phyloP scores from a whole-genome alignment of 2,113 vertebrate species.

The Cochlearius cochlearius region DNA sequence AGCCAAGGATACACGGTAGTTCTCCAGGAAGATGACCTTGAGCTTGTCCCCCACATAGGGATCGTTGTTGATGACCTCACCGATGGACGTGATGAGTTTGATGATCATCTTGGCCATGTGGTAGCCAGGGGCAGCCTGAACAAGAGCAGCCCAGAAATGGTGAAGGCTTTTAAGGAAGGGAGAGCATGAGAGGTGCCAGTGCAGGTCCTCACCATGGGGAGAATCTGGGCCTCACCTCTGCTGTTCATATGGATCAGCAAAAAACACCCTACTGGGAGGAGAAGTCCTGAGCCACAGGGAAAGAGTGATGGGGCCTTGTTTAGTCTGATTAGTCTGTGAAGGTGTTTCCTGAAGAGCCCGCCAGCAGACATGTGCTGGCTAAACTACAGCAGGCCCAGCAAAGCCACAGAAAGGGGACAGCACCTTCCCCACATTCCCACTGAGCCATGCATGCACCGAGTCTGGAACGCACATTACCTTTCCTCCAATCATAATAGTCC shows the following conservation, averaged over 20 bases:
- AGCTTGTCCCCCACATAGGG: conserved; percentile 82
- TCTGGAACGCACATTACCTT: conserved; percentile 69
- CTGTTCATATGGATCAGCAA: background rate
- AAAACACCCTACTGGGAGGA: background rate
- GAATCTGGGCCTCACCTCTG: background rate
- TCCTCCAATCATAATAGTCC: conserved; percentile 88
- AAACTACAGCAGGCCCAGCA: background rate
- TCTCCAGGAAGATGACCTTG: conserved; percentile 88
- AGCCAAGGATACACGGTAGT: conserved; percentile 87
- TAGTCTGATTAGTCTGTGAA: background rate
- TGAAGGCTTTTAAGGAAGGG: background rate
- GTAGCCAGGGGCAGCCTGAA: conserved; percentile 87
- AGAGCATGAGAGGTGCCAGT: background rate
- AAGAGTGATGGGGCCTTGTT: background rate
- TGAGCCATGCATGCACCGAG: accelerated
- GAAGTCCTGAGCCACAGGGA: background rate
- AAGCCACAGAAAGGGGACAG: background rate
- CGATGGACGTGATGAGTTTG: conserved; percentile 84
- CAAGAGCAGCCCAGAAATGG: conserved; percentile 1
- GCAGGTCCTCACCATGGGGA: background rate
- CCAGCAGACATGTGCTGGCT: background rate
- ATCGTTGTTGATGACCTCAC: conserved; percentile 83
- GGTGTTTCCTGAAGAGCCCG: background rate
- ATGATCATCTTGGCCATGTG: conserved; percentile 94
- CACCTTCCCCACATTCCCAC: background rate